Percentiles rank a stretch among this genome's conserved stretches.
These are phyloP conservation scores for Andrena bicolor DNA, from an alignment of 2,888 invertebrate genomes.

Conservation along the genomic window DNA sequence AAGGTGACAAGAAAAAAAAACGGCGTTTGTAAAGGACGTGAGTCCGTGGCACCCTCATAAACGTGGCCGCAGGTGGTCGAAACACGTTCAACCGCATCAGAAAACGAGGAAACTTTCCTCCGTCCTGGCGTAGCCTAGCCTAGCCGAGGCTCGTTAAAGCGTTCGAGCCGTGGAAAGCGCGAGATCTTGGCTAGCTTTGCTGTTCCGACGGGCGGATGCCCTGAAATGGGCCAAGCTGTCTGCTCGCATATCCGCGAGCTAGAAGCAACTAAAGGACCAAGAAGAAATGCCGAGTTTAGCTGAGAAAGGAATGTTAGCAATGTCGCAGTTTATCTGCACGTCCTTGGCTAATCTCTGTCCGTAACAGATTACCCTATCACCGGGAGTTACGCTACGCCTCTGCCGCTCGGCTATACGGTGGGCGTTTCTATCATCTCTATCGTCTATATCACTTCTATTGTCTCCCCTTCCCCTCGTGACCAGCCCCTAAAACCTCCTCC, in stretches of 20 bases:
- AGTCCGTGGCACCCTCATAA: conserved; percentile 39
- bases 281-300: conserved; percentile 5
- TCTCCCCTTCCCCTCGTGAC: neutral
- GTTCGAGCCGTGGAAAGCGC: neutral
- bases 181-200: neutral
- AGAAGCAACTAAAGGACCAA: neutral
- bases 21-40: conserved; percentile 64
- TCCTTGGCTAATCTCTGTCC: conserved; percentile 84
- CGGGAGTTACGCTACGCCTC: conserved; percentile 59
- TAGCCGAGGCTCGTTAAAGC: too few relatives aligned
- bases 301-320: conserved; percentile 74
- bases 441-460: conserved; percentile 19
- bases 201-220: too few relatives aligned
- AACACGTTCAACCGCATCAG: conserved; percentile 13
- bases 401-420: conserved; percentile 40
- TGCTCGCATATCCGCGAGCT: neutral
- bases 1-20: conserved; percentile 16
- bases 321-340: conserved; percentile 82
- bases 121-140: too few relatives aligned
- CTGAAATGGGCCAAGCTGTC: neutral
- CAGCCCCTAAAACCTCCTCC: neutral
- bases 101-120: neutral
- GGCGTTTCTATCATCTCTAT: conserved; percentile 37
- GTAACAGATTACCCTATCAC: conserved; percentile 82
- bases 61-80: conserved; percentile 59